Evolutionary conservation across 2,113 vertebrate genomes (phyloP), one percentile per base, ranked within the genome.

Genomic region (Anas platyrhynchos): DNA sequence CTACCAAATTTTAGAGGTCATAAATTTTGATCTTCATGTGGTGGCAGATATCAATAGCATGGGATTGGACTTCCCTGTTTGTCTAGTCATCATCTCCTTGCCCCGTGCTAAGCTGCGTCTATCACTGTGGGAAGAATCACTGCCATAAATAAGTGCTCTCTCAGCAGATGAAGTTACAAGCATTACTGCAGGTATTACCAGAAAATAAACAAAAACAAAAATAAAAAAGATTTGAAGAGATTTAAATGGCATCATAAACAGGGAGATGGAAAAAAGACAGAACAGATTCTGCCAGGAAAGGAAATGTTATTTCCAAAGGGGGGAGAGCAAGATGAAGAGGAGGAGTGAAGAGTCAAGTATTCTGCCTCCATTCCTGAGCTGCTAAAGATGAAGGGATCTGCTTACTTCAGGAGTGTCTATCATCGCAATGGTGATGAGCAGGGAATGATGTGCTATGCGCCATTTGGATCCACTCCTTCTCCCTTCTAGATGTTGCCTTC

Each of bases 361-460:
- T 43, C 27, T 21, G 32, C 13, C n/a, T 65, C 15, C 26, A 62
- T 7, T 41, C 68, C 36, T 44, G 12, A 52, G 14, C 29, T 77
- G 38, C 62, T 68, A 52, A n/a, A 79, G 12, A 31, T 38, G 32
- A 80, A 43, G 13, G 15, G 36, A 41, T 43, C 41, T 46, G 12
- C 52, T 50, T 55, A 34, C 36, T 55, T 36, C 71, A 77, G 26
- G 38, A n/a, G 17, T 15, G 83, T 26, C n/a, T 6, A 1, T 62
- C 43, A 44, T 6, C 61, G 22, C 16, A 36, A 16, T 3, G 1
- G 34, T 38, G 48, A 52, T 23, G 26, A 83, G 65, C 22, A 31
- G 46, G 41, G 31, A 74, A 21, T 0, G n/a, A 52, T 20, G 59
- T 13, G 65, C 41, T 36, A 23, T 8, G 54, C 0, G 0, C 23